phyloP scores from a whole-genome alignment of 2,797 vertebrate species.

The Galago senegalensis region DNA sequence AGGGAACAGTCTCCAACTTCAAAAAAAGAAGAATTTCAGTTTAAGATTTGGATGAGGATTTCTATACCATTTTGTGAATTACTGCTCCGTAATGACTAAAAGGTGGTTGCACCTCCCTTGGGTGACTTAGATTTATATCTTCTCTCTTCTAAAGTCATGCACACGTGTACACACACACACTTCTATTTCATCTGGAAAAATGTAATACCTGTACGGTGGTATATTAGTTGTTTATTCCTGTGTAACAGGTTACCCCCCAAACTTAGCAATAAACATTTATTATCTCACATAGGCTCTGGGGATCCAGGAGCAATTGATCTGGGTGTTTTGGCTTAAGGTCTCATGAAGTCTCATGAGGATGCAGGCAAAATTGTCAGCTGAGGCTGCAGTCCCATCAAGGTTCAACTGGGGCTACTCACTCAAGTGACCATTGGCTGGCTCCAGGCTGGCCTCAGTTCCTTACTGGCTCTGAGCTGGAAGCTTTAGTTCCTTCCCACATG shows the following conservation, averaged over 20 bases:
- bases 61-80: not conserved
- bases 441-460: not conserved
- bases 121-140: not conserved
- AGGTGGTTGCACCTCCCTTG: not conserved
- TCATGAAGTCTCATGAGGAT: not conserved
- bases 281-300: not conserved
- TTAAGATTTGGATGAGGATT: not conserved
- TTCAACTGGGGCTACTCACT: not conserved
- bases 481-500: not conserved
- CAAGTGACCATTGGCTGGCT: not conserved
- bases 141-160: not conserved
- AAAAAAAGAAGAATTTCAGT: not conserved
- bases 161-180: no score
- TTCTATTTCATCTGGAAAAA: not conserved
- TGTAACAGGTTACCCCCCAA: not conserved
- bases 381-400: not conserved
- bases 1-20: not conserved
- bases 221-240: not conserved
- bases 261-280: not conserved
- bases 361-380: not conserved
- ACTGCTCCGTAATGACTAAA: not conserved
- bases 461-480: not conserved
- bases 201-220: not conserved
- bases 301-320: not conserved
- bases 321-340: not conserved